Base-by-base conservation (phyloP, 2,113 vertebrate species). In the Epinephelus lanceolatus region DNA sequence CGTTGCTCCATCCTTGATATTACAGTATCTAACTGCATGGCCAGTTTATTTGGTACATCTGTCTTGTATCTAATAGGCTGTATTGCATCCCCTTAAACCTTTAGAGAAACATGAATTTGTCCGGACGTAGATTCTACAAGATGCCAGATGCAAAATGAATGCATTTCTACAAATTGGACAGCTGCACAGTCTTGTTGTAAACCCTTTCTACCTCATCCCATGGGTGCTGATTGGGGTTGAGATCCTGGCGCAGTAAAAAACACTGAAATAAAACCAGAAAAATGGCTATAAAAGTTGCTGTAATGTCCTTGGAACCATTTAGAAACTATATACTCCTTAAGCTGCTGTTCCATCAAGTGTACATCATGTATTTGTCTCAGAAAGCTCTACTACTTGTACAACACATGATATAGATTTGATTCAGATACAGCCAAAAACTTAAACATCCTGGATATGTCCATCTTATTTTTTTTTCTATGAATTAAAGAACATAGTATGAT, bases 201-300 rank as follows among this genome's bases (percentile, higher is more conserved):
- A 42, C 37, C 27, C 7, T 66, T 27, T 33, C 57, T 42, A 49
- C 47, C 19, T 62, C 17, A 21, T 62, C 15, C 42, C 27, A 17
- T 25, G 10, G 30, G 25, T 45, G n/a, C 67, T 77, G 45, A 42
- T 13, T 19, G 15, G 14, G 2, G 17, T 7, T 60, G 18, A n/a
- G 21, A 17, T 78, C 15, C 55, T 61, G 69, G n/a, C 49, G 13
- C 52, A 40, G 40, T 61, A 66, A 76, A 78, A 81, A 40, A 10
- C 21, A 51, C 33, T 70, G 21, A 33, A 51, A 49, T 30, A 47
- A 76, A 62, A 59, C 53, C 73, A 27, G 45, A 70, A 70, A 67
- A 80, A 70, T 10, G 1, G 33, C 51, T 70, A n/a, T 67, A 67
- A 79, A 84, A 84, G 5, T 4, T 9, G 17, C 21, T 72, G 21